Conservation (phyloP, 2,797 vertebrate species). For the Ambastaia sidthimunki region DNA sequence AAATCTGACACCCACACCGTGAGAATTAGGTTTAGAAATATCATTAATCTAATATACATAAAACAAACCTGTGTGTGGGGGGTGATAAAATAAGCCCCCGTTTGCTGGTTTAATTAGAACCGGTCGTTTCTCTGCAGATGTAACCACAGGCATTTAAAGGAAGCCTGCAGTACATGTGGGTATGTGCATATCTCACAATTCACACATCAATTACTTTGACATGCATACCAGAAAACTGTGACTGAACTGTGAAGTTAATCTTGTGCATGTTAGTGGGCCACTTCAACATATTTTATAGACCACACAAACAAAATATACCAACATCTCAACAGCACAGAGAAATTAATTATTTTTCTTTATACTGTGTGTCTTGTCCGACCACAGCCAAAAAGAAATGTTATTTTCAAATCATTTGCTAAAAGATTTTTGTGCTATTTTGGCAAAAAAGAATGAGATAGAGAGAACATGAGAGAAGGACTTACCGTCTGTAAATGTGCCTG, state of each 20-base stretch:
- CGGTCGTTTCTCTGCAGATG: conserved; percentile 15
- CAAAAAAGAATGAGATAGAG: neutral
- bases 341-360: neutral
- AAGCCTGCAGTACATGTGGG: neutral
- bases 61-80: neutral
- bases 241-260: conserved; percentile 9
- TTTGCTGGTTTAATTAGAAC: neutral
- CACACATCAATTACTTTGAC: conserved; percentile 1
- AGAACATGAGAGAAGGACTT: conserved; percentile 62
- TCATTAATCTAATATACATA: too few species aligned
- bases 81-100: neutral
- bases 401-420: neutral
- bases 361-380: neutral
- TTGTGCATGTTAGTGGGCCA: neutral
- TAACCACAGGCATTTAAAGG: conserved; percentile 40
- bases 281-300: neutral
- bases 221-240: neutral
- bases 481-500: conserved; percentile 91
- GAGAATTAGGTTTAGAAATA: neutral
- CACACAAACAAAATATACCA: neutral
- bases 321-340: neutral
- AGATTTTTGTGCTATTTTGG: neutral
- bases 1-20: too few species aligned
- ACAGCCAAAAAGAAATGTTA: neutral
- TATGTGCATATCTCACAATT: neutral